Evolutionary conservation across 2,113 vertebrate genomes (phyloP), one percentile per base, ranked within the genome.

Genomic region (Pampusana beccarii): DNA sequence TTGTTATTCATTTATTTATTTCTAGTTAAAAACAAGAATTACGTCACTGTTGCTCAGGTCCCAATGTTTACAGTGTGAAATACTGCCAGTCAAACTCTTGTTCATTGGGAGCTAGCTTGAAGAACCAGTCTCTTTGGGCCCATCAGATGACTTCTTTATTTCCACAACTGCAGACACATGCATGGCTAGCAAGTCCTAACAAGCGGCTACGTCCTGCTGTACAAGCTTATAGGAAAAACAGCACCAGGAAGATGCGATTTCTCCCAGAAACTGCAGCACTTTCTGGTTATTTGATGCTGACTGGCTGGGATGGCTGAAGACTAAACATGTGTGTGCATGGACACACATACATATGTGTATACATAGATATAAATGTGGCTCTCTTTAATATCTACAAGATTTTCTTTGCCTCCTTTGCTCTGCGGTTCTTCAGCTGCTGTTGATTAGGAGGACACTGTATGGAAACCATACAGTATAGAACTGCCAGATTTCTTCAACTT

Each of bases 171-270:
- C 40, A 77, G 72, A n/a, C 19, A 12, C 12, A 3, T 1, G 50
- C 16, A 2, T 31, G 60, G 64, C 53, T 54, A 62, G 46, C 0
- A 0, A 64, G 48, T 44, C 80, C 28, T 19, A n/a, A 33, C 14
- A 28, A 58, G 42, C 42, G 48, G 23, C 36, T 54, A 5, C 28
- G 4, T 78, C 72, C 28, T 33, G 5, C 40, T 38, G 20, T 21
- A 60, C 18, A 19, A 23, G 10, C 36, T 72, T 20, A 13, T 9
- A 89, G 64, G 12, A 65, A 83, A 57, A 77, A 18, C 48, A 14
- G 2, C 19, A 7, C 51, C 28, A 54, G 31, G 36, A 70, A 84
- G 50, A 46, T 58, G 40, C 50, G 2, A 2, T 44, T 92, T 71
- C 17, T 62, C 42, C 46, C 42, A 81, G 31, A 64, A 60, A 29